Evolutionary conservation across 2,888 invertebrate species (phyloP), one percentile per base, ranked within the genome.

Genomic region (Watsonalla binaria): DNA sequence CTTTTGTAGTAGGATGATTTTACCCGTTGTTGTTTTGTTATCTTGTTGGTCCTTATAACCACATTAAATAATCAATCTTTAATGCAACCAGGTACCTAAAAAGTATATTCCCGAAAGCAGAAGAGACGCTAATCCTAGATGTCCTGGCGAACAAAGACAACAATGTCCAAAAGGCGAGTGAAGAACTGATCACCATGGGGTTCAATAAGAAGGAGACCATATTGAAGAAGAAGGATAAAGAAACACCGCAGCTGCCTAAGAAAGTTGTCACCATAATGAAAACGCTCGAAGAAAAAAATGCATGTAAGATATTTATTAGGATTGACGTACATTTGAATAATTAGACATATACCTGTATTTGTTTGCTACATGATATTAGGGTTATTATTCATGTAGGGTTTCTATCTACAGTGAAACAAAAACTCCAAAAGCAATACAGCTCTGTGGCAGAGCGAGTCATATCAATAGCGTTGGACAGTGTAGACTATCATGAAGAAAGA

Each of bases 101-200:
- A 86, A 96, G 95, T 71, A 94, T 97, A 69, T 98, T 97, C 80
- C 96, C 97, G 0, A 95, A 96, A 83, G 97, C 96, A 0, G 97
- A 98, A 71, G 97, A 97, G 80, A 96, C 96, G 24, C 81, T 97
- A 47, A 93, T 98, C 37, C 91, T 97, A 53, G 97, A 98, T 70
- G 92, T 96, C 46, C 86, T 97, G 51, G 94, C 95, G 51, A 96
- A 95, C 80, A 95, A 96, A 68, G 97, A 98, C 70, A 97, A 97
- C 80, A 97, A 97, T 82, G 97, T 98, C 6, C 96, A 96, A 78
- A 96, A 94, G 67, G 96, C 97, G 0, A 95, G 97, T 8, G 96
- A 97, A 68, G 94, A 94, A 62, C 91, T 98, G 9, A 90, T 95
- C 45, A 92, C 93, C 7, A 93, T 97, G 93, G 98, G 98, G 0